Conservation (phyloP, 1,140 invertebrate genomes). For the Galleria mellonella region DNA sequence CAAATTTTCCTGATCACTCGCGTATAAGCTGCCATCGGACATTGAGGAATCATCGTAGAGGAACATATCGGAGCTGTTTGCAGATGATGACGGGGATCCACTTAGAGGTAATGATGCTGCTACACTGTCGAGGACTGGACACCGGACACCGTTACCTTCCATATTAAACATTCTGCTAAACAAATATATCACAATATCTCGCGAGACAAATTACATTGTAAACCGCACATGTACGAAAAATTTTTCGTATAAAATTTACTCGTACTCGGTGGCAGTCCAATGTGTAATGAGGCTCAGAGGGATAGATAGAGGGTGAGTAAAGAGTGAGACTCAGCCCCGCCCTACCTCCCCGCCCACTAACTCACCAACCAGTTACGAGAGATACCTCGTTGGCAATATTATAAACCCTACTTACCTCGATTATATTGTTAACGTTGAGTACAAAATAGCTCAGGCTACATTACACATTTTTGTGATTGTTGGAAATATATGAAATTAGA, state of each 20-base stretch:
- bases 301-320: not conserved
- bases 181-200: too few relatives aligned
- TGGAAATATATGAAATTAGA: too few relatives aligned
- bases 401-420: too few relatives aligned
- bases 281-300: not conserved
- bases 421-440: too few relatives aligned
- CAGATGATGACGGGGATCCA: slow-evolving; percentile 45
- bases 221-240: not conserved
- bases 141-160: slow-evolving; percentile 37
- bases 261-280: not conserved
- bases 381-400: too few relatives aligned
- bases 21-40: slow-evolving; percentile 65
- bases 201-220: not conserved
- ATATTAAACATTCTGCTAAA: slow-evolving; percentile 33
- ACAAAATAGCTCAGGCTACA: too few relatives aligned
- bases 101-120: slow-evolving; percentile 23
- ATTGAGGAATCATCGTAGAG: slow-evolving; percentile 65
- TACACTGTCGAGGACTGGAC: slow-evolving; percentile 23
- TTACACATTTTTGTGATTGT: too few relatives aligned
- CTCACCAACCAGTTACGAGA: too few relatives aligned
- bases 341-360: not conserved
- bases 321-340: not conserved
- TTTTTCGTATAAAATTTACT: not conserved
- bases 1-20: slow-evolving; percentile 66
- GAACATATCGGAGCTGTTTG: slow-evolving; percentile 52